A percentile compares a stretch with the other conserved stretches of the same genome.
These are phyloP conservation scores for Anthonomus grandis DNA, from an alignment of 1,140 invertebrate genomes.

Conservation along the genomic window DNA sequence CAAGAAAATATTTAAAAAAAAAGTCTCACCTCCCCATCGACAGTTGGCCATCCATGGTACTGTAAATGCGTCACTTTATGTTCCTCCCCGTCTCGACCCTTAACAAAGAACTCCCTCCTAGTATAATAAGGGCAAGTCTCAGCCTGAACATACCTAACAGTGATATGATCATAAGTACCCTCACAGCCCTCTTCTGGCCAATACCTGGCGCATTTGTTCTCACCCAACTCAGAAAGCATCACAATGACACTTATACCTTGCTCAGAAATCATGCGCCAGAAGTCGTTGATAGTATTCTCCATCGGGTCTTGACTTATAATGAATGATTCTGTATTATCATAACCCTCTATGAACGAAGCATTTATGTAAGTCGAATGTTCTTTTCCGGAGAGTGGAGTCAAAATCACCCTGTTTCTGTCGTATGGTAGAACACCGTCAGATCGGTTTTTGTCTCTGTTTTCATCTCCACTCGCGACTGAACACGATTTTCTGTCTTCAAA, in stretches of 20 bases:
- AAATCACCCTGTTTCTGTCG: constrained; percentile 84
- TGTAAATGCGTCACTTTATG: constrained; percentile 79
- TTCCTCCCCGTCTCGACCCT: constrained; percentile 74
- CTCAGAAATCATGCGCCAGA: constrained; percentile 96
- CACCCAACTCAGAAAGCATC: constrained; percentile 87
- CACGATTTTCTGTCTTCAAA: constrained; percentile 79
- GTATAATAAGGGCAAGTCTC: constrained; percentile 87
- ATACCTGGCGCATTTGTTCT: constrained; percentile 79
- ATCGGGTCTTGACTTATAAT: constrained; percentile 95
- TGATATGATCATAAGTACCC: constrained; percentile 75
- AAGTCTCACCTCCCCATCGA: constrained; percentile 69
- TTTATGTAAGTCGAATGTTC: constrained; percentile 96
- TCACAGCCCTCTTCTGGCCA: constrained; percentile 87
- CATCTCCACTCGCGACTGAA: constrained; percentile 75
- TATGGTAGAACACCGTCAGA: constrained; percentile 86
- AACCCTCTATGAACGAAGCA: constrained; percentile 95
- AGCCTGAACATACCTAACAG: constrained; percentile 80
- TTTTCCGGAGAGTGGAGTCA: constrained; percentile 73
- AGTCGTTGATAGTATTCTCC: constrained; percentile 84
- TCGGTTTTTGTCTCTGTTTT: constrained; percentile 85
- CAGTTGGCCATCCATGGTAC: constrained; percentile 86
- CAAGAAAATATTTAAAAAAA: background rate
- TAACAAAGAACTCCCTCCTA: constrained; percentile 74
- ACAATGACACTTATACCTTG: constrained; percentile 88
- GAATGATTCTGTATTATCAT: constrained; percentile 90